Evolutionary conservation across 2,888 invertebrate species (phyloP), one percentile per base, ranked within the genome.

Genomic region (Therioaphis trifolii): DNA sequence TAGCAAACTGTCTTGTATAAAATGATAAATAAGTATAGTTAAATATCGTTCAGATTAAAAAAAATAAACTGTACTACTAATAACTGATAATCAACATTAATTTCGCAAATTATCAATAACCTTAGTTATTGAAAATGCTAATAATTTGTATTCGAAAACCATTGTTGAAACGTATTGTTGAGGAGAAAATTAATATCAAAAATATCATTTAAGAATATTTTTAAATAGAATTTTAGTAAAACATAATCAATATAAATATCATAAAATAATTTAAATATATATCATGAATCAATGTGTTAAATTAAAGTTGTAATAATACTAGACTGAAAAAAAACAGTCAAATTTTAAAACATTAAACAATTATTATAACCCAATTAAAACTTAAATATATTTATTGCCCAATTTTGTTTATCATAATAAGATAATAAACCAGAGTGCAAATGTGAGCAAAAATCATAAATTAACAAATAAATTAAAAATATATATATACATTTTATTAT

Each of bases 401-500:
- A 80, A 80, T 71, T 79, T 71, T 69, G 58, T 80, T 80, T 80
- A 79, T 79, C 71, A 80, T 79, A 58, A 58, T 46, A 55, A 79
- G 58, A 80, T 72, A 82, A 82, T 82, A 72, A 82, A 82, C 80
- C 61, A 82, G 80, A 82, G 80, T 82, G 80, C 80, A 82, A 82
- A 82, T 72, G 80, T 82, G 80, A 82, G 80, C 80, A 82, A 72
- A 71, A 82, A 82, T 72, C 58, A 80, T 71, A 61, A 71, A 80
- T 46, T 72, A 72, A 82, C 80, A 82, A 82, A 72, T 63, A 63
- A 82, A 82, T 82, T 72, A 35, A 72, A 78, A 80, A 82, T 80
- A 82, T 72, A n/a, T n/a, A n/a, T n/a, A 80, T 72, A 82, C 80
- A 82, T 61, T 72, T 72, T 72, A 80, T 72, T 82, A 63, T 11